Evolutionary conservation across 2,888 invertebrate genomes (phyloP).

Genomic region (Hyppa rectilinea): DNA sequence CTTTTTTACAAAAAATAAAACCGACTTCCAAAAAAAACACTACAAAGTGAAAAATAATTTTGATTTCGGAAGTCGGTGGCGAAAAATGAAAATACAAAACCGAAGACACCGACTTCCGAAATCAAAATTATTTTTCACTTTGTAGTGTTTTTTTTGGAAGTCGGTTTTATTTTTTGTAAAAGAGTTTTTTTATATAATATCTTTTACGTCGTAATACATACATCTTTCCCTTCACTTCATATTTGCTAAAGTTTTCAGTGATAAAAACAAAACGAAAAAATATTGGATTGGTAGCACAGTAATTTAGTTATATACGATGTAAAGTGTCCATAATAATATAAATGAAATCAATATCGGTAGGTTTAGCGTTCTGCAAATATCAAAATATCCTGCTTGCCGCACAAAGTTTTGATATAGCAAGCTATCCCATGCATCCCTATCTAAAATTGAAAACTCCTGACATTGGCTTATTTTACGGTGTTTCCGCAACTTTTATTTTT

Average conservation of each 20-base stretch:
- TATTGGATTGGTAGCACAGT: constrained; percentile 7
- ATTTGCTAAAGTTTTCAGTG: background rate
- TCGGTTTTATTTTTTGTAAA: too few species aligned
- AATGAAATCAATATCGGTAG: constrained; percentile 1
- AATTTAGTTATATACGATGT: background rate
- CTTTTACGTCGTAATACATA: constrained; percentile 6
- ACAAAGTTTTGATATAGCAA: constrained; percentile 25
- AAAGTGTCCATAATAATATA: background rate
- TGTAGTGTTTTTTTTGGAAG: too few species aligned
- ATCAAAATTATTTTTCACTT: too few species aligned
- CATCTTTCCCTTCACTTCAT: background rate
- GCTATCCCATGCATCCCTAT: constrained; percentile 18
- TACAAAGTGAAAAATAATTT: too few species aligned
- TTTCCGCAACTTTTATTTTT: constrained; percentile 45
- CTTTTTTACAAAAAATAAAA: too few species aligned
- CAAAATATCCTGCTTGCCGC: background rate
- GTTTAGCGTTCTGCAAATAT: background rate
- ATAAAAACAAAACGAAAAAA: background rate
- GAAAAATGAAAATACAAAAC: too few species aligned
- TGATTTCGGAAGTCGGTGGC: too few species aligned
- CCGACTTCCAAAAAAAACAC: too few species aligned
- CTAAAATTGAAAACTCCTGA: constrained; percentile 42
- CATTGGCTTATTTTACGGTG: constrained; percentile 36
- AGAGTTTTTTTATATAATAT: constrained; percentile 1
- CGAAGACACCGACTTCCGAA: too few species aligned